These are phyloP conservation scores for Brachyptera risi DNA, from an alignment of 2,888 invertebrate genomes.

Conservation along the genomic window DNA sequence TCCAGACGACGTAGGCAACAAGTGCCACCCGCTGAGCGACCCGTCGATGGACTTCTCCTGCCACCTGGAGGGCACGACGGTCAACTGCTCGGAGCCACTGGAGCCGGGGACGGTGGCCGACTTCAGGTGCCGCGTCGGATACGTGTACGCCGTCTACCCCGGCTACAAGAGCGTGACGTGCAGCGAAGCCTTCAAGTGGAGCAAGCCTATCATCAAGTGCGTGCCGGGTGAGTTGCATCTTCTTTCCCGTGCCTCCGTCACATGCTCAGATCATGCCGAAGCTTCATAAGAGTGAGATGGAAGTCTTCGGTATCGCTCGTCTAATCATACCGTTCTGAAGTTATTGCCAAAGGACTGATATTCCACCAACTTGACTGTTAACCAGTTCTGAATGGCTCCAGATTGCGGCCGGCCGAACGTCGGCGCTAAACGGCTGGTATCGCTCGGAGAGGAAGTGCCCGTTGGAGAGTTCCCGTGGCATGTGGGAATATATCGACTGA, in stretches of 20 bases:
- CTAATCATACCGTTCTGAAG: too few species aligned
- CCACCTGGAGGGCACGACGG: neutral
- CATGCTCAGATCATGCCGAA: too few species aligned
- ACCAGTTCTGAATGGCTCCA: too few species aligned
- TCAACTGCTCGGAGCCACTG: constrained; percentile 1
- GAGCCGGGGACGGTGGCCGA: neutral
- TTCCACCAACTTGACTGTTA: too few species aligned
- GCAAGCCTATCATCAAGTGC: neutral
- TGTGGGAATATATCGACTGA: neutral
- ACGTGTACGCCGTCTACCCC: neutral
- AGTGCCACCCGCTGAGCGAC: neutral
- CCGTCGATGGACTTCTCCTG: constrained; percentile 1
- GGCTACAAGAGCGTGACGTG: neutral
- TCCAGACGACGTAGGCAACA: neutral
- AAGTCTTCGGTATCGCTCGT: too few species aligned
- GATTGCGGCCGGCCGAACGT: neutral
- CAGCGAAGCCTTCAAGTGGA: neutral
- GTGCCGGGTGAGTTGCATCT: neutral
- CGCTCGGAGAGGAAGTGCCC: neutral
- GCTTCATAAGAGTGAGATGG: too few species aligned
- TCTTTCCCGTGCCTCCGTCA: too few species aligned
- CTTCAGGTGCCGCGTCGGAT: neutral
- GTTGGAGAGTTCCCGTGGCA: constrained; percentile 7
- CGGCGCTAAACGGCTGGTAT: neutral
- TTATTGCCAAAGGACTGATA: too few species aligned